phyloP scores from a whole-genome alignment of 2,113 vertebrate species.

The Apistogramma diplotaenia region DNA sequence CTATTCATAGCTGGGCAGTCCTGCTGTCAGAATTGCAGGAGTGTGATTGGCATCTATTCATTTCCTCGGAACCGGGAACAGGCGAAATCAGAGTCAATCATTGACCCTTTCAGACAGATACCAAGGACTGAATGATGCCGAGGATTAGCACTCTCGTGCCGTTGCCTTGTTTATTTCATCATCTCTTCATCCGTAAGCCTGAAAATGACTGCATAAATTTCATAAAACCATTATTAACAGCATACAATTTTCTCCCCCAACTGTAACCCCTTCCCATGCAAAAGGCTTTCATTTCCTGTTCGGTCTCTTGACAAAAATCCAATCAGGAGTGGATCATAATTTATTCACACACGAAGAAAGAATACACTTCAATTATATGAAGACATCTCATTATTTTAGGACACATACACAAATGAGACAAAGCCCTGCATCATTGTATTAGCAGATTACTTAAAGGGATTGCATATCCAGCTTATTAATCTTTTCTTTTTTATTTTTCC shows the following conservation, averaged over 20 bases:
- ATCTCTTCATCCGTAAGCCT: constrained; percentile 36
- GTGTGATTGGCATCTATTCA: constrained; percentile 77
- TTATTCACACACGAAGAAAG: constrained; percentile 49
- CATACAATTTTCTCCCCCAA: constrained; percentile 29
- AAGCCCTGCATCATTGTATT: constrained; percentile 1
- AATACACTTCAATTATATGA: constrained; percentile 50
- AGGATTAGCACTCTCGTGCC: constrained; percentile 42
- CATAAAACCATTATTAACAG: constrained; percentile 57
- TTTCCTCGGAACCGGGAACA: constrained; percentile 63
- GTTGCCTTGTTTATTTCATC: constrained; percentile 57
- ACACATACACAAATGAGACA: constrained; percentile 21
- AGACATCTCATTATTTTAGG: constrained; percentile 60
- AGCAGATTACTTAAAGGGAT: background rate
- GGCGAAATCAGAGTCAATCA: constrained; percentile 75
- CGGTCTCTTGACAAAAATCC: constrained; percentile 60
- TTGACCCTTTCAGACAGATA: constrained; percentile 73
- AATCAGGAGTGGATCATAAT: constrained; percentile 61
- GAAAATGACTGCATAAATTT: constrained; percentile 48
- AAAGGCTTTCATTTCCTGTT: constrained; percentile 62
- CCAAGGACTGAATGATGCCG: constrained; percentile 52
- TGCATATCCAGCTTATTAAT: constrained; percentile 15
- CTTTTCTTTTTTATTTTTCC: background rate
- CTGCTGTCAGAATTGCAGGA: constrained; percentile 59
- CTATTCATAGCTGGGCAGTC: constrained; percentile 61
- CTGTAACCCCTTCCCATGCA: constrained; percentile 32